phyloP scores from a whole-genome alignment of 2,888 invertebrate species.

The Drosophila anceps region DNA sequence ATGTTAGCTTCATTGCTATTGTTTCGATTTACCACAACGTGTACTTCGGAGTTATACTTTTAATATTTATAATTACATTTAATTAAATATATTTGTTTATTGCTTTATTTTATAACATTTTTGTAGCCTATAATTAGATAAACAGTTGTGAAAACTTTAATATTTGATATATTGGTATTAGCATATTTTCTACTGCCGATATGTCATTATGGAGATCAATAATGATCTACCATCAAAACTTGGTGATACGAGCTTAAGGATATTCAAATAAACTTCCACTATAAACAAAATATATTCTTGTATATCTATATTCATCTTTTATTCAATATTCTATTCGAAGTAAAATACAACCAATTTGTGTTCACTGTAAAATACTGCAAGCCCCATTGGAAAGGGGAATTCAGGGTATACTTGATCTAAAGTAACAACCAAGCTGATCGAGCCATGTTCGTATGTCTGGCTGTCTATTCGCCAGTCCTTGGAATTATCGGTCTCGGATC shows the following conservation, averaged over 20 bases:
- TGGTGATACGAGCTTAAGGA: too few species aligned
- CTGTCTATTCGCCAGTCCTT: not conserved
- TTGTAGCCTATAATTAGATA: not conserved
- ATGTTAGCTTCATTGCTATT: conserved; percentile 81
- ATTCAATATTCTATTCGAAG: too few species aligned
- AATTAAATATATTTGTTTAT: conserved; percentile 15
- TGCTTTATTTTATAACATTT: not conserved
- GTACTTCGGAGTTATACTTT: conserved; percentile 9
- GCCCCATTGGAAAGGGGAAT: too few species aligned
- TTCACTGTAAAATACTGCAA: too few species aligned
- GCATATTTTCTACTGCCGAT: too few species aligned
- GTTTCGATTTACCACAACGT: conserved; percentile 42
- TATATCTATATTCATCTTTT: too few species aligned
- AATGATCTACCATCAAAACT: too few species aligned
- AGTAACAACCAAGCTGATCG: not conserved
- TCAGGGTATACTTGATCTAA: too few species aligned
- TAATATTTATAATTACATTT: conserved; percentile 6
- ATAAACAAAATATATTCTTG: too few species aligned
- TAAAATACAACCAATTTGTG: too few species aligned
- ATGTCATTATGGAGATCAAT: too few species aligned
- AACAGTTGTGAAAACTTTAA: not conserved
- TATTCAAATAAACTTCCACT: too few species aligned
- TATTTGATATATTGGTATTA: not conserved
- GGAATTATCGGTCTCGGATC: not conserved
- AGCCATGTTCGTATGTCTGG: not conserved